Base-by-base conservation (phyloP, 35 echinoderm and acorn worm genomes). In the Ophiothrix spiculata region DNA sequence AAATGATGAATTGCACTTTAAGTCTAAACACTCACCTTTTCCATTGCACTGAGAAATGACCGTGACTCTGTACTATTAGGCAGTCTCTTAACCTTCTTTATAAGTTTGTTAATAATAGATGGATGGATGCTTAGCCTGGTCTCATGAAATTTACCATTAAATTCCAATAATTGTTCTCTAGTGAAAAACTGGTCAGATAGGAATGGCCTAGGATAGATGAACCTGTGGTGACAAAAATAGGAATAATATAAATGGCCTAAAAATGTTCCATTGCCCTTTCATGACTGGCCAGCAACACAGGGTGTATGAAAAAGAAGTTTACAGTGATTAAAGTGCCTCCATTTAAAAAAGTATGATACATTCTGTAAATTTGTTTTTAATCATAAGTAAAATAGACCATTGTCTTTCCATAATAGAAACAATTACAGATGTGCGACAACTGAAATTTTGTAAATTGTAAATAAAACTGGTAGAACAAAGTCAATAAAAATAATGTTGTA, bases 111-210 rank as follows among this genome's bases (percentile, higher is more conserved):
- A 11, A 84, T 15, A 28, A 84, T 23, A 1, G 54, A 64, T 32
- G 81, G 81, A 35, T 84, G 63, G 6, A 84, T 23, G 32, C 16
- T 60, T 19, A 33, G 45, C 33, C 81, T 84, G 21, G 34, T 54
- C 69, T 36, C n/a, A 32, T 63, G 63, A 37, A 60, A 82, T 82
- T 42, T 84, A 0, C 54, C n/a, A 28, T 84, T 64, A 56, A 64
- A 84, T 60, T 60, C 35, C 13, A 84, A 33, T 33, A 84, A 56
- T 60, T 84, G 54, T 25, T 84, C 81, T 33, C 54, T 54, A 33
- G 81, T 64, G 34, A 84, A 37, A 35, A 84, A 84, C n/a, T 84
- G 81, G 36, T 84, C 63, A 25, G 81, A 84, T 13, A 84, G 31
- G 14, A 84, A 84, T 12, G 63, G 31, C 69, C 46, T 84, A 8